Conservation (phyloP, 2,113 vertebrate genomes). For the Chionodraco myersi region DNA sequence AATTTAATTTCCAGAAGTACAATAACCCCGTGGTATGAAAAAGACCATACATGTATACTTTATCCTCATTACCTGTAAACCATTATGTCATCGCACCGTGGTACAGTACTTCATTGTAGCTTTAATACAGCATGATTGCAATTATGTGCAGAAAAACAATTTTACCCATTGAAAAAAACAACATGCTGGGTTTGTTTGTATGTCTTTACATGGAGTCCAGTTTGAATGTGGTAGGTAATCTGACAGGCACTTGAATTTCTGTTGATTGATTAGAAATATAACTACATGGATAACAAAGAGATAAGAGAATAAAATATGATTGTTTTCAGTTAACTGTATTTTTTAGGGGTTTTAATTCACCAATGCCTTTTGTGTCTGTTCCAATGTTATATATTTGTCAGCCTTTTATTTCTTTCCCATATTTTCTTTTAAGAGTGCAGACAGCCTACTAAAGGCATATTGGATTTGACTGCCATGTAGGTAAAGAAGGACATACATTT, state of each 20-base stretch:
- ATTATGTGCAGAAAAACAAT: slow-evolving; percentile 59
- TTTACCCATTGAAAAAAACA: slow-evolving; percentile 46
- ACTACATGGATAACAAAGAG: background rate
- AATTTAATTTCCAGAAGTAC: slow-evolving; percentile 65
- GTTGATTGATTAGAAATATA: slow-evolving; percentile 38
- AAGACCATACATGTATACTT: slow-evolving; percentile 34
- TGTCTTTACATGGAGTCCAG: slow-evolving; percentile 52
- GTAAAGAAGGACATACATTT: background rate
- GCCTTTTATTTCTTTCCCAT: background rate
- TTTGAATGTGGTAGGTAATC: slow-evolving; percentile 67
- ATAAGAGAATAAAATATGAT: slow-evolving; percentile 10
- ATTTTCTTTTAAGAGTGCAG: background rate
- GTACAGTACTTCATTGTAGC: slow-evolving; percentile 47
- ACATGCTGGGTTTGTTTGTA: slow-evolving; percentile 51
- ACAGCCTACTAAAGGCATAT: background rate
- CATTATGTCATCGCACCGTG: slow-evolving; percentile 21
- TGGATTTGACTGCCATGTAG: background rate
- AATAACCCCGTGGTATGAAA: slow-evolving; percentile 68
- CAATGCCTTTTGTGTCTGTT: slow-evolving; percentile 8
- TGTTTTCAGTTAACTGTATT: slow-evolving; percentile 28
- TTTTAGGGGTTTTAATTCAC: background rate
- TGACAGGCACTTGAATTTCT: slow-evolving; percentile 73
- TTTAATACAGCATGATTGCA: slow-evolving; percentile 41
- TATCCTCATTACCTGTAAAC: slow-evolving; percentile 43
- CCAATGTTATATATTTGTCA: background rate